These are phyloP conservation scores for Myotis lucifugus DNA, from an alignment of 2,113 vertebrate species.

Conservation along the genomic window DNA sequence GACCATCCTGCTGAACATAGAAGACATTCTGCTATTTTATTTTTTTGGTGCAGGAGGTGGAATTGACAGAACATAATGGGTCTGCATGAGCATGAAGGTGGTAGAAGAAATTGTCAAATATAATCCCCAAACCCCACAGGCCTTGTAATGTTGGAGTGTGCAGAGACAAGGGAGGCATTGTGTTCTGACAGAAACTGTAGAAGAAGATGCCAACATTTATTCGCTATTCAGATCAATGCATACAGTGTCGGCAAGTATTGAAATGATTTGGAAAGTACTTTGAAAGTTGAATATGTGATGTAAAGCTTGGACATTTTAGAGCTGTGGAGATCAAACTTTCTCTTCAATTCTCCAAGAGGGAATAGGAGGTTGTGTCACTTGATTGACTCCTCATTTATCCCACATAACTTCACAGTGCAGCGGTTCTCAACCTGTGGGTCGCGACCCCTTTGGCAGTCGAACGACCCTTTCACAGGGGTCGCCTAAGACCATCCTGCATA, in stretches of 20 bases:
- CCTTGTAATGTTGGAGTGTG: neutral
- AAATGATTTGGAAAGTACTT: constrained; percentile 17
- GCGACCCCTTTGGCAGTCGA: too few relatives aligned
- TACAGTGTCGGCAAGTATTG: neutral
- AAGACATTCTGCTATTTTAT: neutral
- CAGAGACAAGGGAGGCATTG: neutral
- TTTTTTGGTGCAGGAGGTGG: neutral
- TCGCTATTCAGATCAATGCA: neutral
- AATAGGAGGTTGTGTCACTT: neutral
- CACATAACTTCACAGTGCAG: neutral
- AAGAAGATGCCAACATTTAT: neutral
- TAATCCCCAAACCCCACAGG: neutral
- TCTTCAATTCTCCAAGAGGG: neutral
- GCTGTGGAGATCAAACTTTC: neutral
- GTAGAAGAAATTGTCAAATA: constrained; percentile 9
- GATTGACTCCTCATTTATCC: neutral
- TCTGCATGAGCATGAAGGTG: neutral
- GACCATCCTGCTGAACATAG: neutral
- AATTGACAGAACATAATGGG: neutral
- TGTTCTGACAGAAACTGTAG: neutral
- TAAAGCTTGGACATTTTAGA: constrained; percentile 44
- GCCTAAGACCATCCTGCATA: too few relatives aligned
- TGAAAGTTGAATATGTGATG: neutral
- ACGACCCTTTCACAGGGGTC: too few relatives aligned
- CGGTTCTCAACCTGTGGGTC: too few relatives aligned